Evolutionary conservation across 2,113 vertebrate genomes (phyloP), one percentile per base, ranked within the genome.

Genomic region (Sylvietta virens): DNA sequence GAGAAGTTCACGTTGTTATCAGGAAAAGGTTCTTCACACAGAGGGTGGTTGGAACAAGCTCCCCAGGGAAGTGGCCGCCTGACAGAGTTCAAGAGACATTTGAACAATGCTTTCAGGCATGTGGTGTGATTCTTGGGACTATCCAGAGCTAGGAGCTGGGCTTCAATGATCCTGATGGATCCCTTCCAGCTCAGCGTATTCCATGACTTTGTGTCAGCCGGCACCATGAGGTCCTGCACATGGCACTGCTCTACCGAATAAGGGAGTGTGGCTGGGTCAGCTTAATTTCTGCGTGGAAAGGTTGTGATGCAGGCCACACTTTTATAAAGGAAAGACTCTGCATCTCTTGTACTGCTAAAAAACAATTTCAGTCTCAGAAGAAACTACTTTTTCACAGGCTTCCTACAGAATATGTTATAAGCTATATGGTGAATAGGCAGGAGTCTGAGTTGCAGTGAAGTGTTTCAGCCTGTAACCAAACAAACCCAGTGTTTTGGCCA

Each of bases 161-260:
- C 42, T 50, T 37, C 15, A 27, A 0, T 33, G 22, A 19, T 42
- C 31, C 17, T 35, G 15, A 54, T 42, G 57, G 10, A 14, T 47
- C 21, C 31, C 6, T 27, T 57, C 26, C 50, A 56, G 18, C 20
- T 50, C 58, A 22, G 17, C 17, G 11, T 42, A 37, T 65, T 57
- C 42, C 28, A 9, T 50, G 44, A 33, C 27, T 60, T 48, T 48
- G 23, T 26, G 42, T 50, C 42, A 37, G 22, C 58, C 0, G 5
- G 22, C 51, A 3, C 3, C 20, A 3, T 1, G 4, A 4, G 4
- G 20, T 64, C 15, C 9, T 10, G 48, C 7, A 3, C 1, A 0
- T 13, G 51, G 20, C 27, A 9, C 10, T 0, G 0, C 14, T 8
- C 1, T 3, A 2, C 13, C 13, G 39, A 40, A 0, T 12, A 11